A percentile compares a stretch with the other conserved stretches of the same genome.
phyloP scores from a whole-genome alignment of 2,888 invertebrate genomes.

The Nephrotoma guestfalica region DNA sequence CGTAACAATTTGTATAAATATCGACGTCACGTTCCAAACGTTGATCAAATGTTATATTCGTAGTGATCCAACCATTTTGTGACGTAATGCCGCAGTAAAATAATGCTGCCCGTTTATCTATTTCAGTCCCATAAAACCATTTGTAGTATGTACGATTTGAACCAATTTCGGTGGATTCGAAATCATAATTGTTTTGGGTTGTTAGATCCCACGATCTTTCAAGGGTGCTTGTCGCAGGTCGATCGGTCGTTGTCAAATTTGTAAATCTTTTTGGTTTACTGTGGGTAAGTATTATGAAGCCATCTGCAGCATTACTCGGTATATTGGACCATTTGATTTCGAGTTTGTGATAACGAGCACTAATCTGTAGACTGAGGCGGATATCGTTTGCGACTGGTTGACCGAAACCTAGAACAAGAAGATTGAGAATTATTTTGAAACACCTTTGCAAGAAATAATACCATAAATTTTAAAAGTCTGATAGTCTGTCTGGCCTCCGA shows the following conservation, averaged over 20 bases:
- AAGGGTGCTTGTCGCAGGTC: not conserved
- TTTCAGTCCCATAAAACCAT: slow-evolving; percentile 22
- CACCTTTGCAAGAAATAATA: too few species aligned
- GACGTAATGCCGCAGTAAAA: slow-evolving; percentile 19
- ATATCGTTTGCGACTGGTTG: not conserved
- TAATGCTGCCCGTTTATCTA: slow-evolving; percentile 18
- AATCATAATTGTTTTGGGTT: not conserved
- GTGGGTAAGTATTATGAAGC: not conserved
- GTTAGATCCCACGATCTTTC: not conserved
- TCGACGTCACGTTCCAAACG: slow-evolving; percentile 21
- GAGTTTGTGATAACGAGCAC: not conserved
- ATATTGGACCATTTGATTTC: not conserved
- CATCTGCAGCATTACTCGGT: not conserved
- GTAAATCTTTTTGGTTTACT: not conserved
- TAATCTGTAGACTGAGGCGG: not conserved
- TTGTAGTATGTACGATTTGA: not conserved
- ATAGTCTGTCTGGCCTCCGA: too few species aligned
- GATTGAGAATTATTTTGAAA: too few species aligned
- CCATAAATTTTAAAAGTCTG: too few species aligned
- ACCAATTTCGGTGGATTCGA: not conserved
- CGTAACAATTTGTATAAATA: slow-evolving; percentile 24
- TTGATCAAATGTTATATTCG: slow-evolving; percentile 26
- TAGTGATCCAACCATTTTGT: slow-evolving; percentile 25
- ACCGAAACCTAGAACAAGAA: not conserved
- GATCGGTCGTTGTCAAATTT: not conserved